Evolutionary conservation across 2,888 invertebrate genomes (phyloP).

Genomic region (Carabus problematicus): DNA sequence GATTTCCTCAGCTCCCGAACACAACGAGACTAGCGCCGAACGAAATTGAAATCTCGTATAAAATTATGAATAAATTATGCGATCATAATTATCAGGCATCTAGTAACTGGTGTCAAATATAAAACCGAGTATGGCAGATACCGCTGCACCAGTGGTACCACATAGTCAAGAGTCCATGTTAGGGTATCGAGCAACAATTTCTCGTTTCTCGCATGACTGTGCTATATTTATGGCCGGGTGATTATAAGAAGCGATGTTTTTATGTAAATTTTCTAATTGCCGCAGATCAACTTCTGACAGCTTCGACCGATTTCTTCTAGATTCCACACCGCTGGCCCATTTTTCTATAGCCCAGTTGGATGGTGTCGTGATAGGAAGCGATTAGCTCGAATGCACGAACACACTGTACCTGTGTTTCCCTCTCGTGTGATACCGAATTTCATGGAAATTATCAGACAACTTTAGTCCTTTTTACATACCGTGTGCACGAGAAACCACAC

Average conservation of each 20-base stretch:
- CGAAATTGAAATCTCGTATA: no score
- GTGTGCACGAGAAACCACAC: neutral
- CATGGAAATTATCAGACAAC: constrained; percentile 21
- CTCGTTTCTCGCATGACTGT: constrained; percentile 33
- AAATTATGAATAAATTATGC: no score
- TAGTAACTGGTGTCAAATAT: no score
- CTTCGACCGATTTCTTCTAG: constrained; percentile 37
- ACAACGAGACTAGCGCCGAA: no score
- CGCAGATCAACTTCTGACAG: constrained; percentile 39
- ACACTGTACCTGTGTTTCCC: neutral
- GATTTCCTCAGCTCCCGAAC: no score
- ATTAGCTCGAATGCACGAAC: constrained; percentile 11
- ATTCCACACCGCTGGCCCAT: constrained; percentile 35
- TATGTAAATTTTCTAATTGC: constrained; percentile 43
- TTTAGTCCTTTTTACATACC: constrained; percentile 13
- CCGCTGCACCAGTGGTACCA: no score
- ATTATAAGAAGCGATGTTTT: constrained; percentile 39
- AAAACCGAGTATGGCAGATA: no score
- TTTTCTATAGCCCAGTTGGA: constrained; percentile 11
- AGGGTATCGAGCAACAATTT: constrained; percentile 3
- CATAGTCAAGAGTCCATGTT: no score
- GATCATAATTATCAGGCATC: no score
- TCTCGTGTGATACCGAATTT: constrained; percentile 33
- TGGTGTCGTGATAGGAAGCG: constrained; percentile 32
- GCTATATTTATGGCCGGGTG: constrained; percentile 35